Evolutionary conservation across 2,113 vertebrate species (phyloP).

Genomic region (Protomyctophum bolini): DNA sequence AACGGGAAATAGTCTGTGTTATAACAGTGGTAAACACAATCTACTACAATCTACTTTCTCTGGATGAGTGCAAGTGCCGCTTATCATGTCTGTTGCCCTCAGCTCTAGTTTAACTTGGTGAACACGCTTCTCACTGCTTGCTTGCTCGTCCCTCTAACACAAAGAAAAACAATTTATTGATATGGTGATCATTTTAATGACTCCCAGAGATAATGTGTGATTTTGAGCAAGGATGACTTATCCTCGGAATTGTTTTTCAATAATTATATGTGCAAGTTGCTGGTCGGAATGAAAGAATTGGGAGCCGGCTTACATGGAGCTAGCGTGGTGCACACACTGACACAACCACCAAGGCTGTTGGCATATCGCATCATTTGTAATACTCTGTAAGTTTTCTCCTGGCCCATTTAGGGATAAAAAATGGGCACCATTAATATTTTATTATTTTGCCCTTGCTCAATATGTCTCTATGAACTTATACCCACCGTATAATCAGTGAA

Average conservation of each 20-base stretch:
- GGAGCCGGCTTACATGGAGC: slow-evolving; percentile 25
- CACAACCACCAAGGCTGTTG: slow-evolving; percentile 29
- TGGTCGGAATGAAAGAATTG: slow-evolving; percentile 32
- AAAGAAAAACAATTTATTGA: slow-evolving; percentile 29
- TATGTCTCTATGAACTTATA: slow-evolving; percentile 53
- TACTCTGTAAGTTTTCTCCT: slow-evolving; percentile 53
- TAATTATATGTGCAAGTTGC: slow-evolving; percentile 8
- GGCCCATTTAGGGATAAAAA: slow-evolving; percentile 54
- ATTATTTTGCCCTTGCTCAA: slow-evolving; percentile 62
- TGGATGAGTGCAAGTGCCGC: slow-evolving; percentile 9
- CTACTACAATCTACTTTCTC: background rate
- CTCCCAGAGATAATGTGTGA: slow-evolving; percentile 45
- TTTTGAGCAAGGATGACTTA: slow-evolving; percentile 14
- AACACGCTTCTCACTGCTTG: slow-evolving; percentile 29
- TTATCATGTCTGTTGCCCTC: slow-evolving; percentile 36
- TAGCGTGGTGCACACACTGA: slow-evolving; percentile 25
- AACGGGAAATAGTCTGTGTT: background rate
- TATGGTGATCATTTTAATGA: slow-evolving; percentile 47
- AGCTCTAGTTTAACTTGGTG: slow-evolving; percentile 38
- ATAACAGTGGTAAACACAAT: background rate
- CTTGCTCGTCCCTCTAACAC: slow-evolving; percentile 7
- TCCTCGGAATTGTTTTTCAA: slow-evolving; percentile 27
- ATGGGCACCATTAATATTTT: slow-evolving; percentile 53
- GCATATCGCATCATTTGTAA: slow-evolving; percentile 41
- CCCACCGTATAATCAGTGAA: slow-evolving; percentile 56